phyloP scores from a whole-genome alignment of 1,140 invertebrate species.

The Drosophila lacteicornis region DNA sequence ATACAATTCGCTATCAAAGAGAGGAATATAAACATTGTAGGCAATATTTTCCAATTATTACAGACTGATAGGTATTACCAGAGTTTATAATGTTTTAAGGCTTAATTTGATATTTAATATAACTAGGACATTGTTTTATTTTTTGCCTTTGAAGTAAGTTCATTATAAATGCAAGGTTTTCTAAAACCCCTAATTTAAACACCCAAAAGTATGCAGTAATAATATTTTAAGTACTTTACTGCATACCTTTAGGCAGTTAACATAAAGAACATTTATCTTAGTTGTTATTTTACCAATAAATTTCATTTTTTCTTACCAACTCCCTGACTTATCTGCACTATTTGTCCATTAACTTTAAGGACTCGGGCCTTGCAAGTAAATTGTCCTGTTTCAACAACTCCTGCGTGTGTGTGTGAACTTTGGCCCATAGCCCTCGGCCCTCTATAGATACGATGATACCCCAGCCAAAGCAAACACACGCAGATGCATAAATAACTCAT shows the following conservation, averaged over 20 bases:
- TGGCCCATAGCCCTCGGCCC: slow-evolving; percentile 30
- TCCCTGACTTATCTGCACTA: slow-evolving; percentile 27
- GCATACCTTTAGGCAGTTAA: neutral
- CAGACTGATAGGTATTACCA: no score
- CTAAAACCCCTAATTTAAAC: neutral
- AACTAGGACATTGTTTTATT: no score
- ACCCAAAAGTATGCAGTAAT: neutral
- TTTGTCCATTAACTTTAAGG: slow-evolving; percentile 51
- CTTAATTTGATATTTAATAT: no score
- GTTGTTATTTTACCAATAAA: slow-evolving; percentile 10
- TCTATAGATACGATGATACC: slow-evolving; percentile 30
- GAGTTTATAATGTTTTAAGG: no score
- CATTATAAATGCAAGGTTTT: neutral
- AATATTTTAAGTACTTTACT: neutral
- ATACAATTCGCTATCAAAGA: slow-evolving; percentile 10
- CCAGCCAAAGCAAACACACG: slow-evolving; percentile 45
- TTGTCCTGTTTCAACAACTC: slow-evolving; percentile 67
- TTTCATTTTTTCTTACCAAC: neutral
- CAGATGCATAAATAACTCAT: slow-evolving; percentile 54
- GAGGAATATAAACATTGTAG: neutral
- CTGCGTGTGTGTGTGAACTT: slow-evolving; percentile 54
- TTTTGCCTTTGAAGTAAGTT: no score
- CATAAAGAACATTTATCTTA: neutral
- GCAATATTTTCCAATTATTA: neutral
- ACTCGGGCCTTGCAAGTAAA: slow-evolving; percentile 50